Conservation (phyloP, 2,113 vertebrate genomes). For the Corydoras sp. region DNA sequence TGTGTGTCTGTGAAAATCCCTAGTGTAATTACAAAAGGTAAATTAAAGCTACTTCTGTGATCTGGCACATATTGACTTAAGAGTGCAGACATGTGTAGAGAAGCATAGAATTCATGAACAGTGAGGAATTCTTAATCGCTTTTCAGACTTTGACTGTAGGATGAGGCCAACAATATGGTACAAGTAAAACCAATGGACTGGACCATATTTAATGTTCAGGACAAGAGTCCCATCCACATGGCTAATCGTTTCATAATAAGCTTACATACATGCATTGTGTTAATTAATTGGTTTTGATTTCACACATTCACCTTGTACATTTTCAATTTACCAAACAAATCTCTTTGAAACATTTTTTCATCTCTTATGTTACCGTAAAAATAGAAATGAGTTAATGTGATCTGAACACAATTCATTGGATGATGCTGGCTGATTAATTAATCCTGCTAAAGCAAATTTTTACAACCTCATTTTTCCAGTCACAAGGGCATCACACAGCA, state of each 20-base stretch:
- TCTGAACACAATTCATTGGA: slow-evolving; percentile 44
- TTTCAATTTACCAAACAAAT: too few relatives aligned
- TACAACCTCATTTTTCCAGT: slow-evolving; percentile 48
- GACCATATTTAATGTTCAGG: neutral
- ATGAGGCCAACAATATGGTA: slow-evolving; percentile 11
- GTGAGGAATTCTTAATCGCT: slow-evolving; percentile 13
- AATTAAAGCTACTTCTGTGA: slow-evolving; percentile 36
- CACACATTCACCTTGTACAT: too few relatives aligned
- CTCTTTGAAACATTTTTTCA: neutral
- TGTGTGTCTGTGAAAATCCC: slow-evolving; percentile 38
- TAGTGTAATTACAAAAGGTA: slow-evolving; percentile 43
- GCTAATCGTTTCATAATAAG: too few relatives aligned
- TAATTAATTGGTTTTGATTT: too few relatives aligned
- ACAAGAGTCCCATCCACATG: too few relatives aligned
- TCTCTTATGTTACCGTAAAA: slow-evolving; percentile 33
- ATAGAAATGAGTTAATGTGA: slow-evolving; percentile 28
- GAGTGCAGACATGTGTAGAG: slow-evolving; percentile 39
- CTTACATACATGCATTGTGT: too few relatives aligned
- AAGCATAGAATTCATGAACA: slow-evolving; percentile 36
- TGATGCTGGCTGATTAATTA: slow-evolving; percentile 60
- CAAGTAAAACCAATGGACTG: slow-evolving; percentile 1
- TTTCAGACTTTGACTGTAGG: slow-evolving; percentile 4
- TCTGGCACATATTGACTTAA: slow-evolving; percentile 42
- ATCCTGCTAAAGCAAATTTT: slow-evolving; percentile 68
- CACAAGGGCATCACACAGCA: slow-evolving; percentile 51